Evolutionary conservation across 2,797 vertebrate genomes (phyloP).

Genomic region (Poecilia velifera): DNA sequence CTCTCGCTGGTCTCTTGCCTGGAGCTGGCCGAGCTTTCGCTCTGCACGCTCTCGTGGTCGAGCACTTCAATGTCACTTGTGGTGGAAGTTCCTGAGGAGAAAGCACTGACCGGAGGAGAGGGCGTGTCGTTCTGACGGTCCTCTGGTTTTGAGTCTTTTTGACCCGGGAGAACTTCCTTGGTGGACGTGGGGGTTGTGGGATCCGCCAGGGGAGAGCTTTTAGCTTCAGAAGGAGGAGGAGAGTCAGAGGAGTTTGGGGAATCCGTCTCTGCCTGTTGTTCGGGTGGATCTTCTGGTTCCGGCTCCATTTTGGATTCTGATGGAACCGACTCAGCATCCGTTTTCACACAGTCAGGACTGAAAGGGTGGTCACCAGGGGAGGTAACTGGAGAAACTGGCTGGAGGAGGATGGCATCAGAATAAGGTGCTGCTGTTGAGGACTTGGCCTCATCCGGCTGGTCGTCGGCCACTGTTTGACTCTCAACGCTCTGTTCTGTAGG

Average conservation of each 20-base stretch:
- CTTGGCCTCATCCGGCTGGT: conserved; percentile 51
- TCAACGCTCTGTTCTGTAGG: conserved; percentile 47
- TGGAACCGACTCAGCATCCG: conserved; percentile 35
- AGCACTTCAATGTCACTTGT: conserved; percentile 99
- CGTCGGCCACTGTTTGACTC: conserved; percentile 52
- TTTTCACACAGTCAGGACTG: conserved; percentile 41
- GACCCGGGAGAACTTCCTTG: conserved; percentile 84
- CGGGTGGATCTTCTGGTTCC: conserved; percentile 25
- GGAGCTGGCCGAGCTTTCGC: conserved; percentile 97
- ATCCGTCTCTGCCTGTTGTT: conserved; percentile 36
- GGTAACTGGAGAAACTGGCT: conserved; percentile 60
- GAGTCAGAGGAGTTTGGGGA: conserved; percentile 45
- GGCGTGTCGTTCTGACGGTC: conserved; percentile 97
- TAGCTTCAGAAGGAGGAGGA: conserved; percentile 36
- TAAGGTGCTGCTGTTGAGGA: conserved; percentile 33
- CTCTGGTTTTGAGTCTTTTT: conserved; percentile 91
- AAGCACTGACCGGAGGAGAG: conserved; percentile 94
- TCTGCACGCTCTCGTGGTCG: conserved; percentile 97
- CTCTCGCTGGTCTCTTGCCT: conserved; percentile 91
- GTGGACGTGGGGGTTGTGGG: conserved; percentile 69
- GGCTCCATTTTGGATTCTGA: conserved; percentile 42
- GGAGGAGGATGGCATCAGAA: conserved; percentile 53
- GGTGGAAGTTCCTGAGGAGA: conserved; percentile 97
- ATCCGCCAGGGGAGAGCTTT: conserved; percentile 63
- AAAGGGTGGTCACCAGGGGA: conserved; percentile 39